Conservation (phyloP, 1,140 invertebrate genomes). For the Brachystomella parvula region DNA sequence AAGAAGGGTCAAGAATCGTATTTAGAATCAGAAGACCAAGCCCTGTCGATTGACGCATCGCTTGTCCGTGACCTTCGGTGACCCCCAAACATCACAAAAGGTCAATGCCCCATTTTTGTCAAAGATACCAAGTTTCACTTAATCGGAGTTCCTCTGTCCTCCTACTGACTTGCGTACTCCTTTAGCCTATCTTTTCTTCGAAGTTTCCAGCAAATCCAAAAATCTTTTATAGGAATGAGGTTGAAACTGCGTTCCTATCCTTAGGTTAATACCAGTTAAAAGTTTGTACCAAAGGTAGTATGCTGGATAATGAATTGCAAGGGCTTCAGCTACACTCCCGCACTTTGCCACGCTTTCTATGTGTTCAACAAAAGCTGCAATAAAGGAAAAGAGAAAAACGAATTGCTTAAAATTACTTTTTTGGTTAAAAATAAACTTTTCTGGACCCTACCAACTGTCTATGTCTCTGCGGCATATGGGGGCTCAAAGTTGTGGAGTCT, state of each 20-base stretch:
- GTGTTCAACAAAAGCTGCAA: neutral
- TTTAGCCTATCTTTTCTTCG: neutral
- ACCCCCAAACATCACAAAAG: too few relatives aligned
- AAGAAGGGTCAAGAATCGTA: too few relatives aligned
- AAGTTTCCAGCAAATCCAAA: neutral
- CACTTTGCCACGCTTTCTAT: neutral
- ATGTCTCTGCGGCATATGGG: neutral
- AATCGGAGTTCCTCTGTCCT: too few relatives aligned
- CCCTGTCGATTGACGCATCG: too few relatives aligned
- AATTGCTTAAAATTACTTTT: neutral
- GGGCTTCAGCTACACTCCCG: neutral
- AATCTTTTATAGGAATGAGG: neutral
- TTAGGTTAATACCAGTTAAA: neutral
- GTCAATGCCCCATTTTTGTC: too few relatives aligned
- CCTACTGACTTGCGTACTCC: too few relatives aligned
- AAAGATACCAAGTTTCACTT: too few relatives aligned
- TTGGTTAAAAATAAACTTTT: too few relatives aligned
- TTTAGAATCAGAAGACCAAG: too few relatives aligned
- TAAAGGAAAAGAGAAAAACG: neutral
- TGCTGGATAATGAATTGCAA: neutral
- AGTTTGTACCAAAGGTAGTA: constrained; percentile 7
- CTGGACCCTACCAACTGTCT: neutral
- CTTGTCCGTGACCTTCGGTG: too few relatives aligned
- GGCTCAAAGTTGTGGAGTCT: neutral
- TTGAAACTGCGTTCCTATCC: neutral